Evolutionary conservation across 2,797 vertebrate species (phyloP), one percentile per base, ranked within the genome.

Genomic region (Sebastolobus altivelis): DNA sequence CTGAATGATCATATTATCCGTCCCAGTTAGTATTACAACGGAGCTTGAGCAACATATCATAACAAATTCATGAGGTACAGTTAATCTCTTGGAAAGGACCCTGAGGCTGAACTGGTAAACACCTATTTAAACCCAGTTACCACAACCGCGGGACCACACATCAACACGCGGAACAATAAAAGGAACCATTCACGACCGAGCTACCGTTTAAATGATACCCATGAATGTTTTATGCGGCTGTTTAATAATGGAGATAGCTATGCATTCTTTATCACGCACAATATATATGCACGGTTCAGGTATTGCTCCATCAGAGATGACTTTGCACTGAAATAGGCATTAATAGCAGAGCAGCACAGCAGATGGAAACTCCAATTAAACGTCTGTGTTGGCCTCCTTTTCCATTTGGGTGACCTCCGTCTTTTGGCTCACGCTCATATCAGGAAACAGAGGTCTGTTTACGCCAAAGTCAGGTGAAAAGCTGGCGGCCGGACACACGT

Each of bases 211-310:
- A 91, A 89, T 83, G 56, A 80, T 68, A 40, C 71, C 61, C 66
- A 87, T 93, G 65, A 83, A 90, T 90, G 71, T 77, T 93, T 85
- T 33, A 91, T 87, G 71, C 1, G 4, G 31, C 62, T 79, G 31
- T 81, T 93, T 68, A 92, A 93, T 92, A 89, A 92, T 93, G 86
- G 38, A 93, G 65, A 77, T 8, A 40, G 43, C 80, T 61, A 87
- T 92, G 77, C 90, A 91, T 93, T 84, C 86, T 91, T 89, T 84
- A 90, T 88, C 75, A 22, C 40, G 18, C 11, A 72, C 71, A 72
- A 76, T 85, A 82, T 87, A 83, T 80, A 69, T 86, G 67, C 81
- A 65, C 38, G n/a, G 78, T 29, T 73, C 59, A 80, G 80, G 67
- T 77, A 25, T 67, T 13, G 60, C 71, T 81, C 67, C 79, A 63